Evolutionary conservation across 2,888 invertebrate genomes (phyloP), one percentile per base, ranked within the genome.

Genomic region (Beris morrisii): DNA sequence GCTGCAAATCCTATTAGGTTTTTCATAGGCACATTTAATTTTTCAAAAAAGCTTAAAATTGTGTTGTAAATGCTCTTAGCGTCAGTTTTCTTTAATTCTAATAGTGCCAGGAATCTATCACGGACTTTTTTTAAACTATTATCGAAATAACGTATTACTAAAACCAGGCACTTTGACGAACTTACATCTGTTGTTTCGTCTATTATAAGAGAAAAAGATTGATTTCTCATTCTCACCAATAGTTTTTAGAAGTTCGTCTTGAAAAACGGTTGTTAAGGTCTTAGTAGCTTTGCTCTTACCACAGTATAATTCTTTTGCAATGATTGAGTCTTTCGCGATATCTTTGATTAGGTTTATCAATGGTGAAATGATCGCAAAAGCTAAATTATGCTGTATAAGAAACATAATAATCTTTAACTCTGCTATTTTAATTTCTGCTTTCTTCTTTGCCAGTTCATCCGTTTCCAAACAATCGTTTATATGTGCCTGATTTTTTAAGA

Each of bases 1-100:
- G 73, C 71, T 13, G 70, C 73, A 64, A 74, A 73, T 13, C 73
- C 74, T 22, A 73, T 70, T 45, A 74, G 61, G 67, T 74, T 74
- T 46, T 67, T 44, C 12, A 69, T 43, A 15, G 65, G 66, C 45
- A 71, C 53, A 7, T 64, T 30, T 31, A 50, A 11, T 13, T 46
- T 13, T 32, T 63, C 15, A 22, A 69, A 69, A 55, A 68, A 66
- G 32, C 45, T 38, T 0, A 46, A 30, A 31, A 70, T 63, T 1
- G n/a, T 38, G 4, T 43, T 32, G 48, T 59, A 69, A 13, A 70
- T 67, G 3, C 66, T 9, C 9, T 52, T 15, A 50, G 45, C 46
- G 43, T 69, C 61, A 22, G 22, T 48, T 4, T 55, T 31, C 15
- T 61, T 43, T 32, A 68, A 50, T 55, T 48, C 61, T 31, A 68